Evolutionary conservation across 2,888 invertebrate species (phyloP).

Genomic region (Apamea crenata): DNA sequence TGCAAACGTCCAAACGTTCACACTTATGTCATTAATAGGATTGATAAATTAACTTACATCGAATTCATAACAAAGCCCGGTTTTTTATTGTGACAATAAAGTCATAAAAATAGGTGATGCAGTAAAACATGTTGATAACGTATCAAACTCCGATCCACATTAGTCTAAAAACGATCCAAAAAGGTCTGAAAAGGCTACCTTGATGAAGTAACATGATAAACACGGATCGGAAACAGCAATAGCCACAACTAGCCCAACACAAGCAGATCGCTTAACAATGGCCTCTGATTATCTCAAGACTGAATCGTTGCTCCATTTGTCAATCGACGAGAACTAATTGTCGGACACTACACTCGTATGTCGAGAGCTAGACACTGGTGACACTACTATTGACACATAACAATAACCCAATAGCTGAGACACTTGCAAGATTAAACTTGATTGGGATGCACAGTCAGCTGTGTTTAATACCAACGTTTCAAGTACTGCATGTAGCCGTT

Average conservation of each 20-base stretch:
- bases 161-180: neutral
- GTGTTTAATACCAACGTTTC: constrained; percentile 8
- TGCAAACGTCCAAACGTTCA: neutral
- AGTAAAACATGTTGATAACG: neutral
- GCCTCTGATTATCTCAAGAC: constrained; percentile 14
- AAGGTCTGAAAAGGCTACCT: neutral
- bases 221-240: neutral
- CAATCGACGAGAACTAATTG: constrained; percentile 34
- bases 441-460: constrained; percentile 23
- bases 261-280: constrained; percentile 22
- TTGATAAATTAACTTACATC: neutral
- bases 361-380: constrained; percentile 10
- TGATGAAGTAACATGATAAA: constrained; percentile 1
- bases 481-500: neutral
- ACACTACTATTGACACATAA: constrained; percentile 38
- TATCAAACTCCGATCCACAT: neutral
- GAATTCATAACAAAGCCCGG: neutral
- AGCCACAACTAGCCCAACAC: neutral
- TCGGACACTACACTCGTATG: constrained; percentile 8
- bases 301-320: constrained; percentile 45
- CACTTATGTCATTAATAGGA: neutral
- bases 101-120: neutral
- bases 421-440: constrained; percentile 33
- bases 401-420: constrained; percentile 19
- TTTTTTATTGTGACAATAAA: neutral